Percentiles rank a stretch among this genome's conserved stretches.
These are phyloP conservation scores for Thyatira batis DNA, from an alignment of 2,888 invertebrate species.

Conservation along the genomic window DNA sequence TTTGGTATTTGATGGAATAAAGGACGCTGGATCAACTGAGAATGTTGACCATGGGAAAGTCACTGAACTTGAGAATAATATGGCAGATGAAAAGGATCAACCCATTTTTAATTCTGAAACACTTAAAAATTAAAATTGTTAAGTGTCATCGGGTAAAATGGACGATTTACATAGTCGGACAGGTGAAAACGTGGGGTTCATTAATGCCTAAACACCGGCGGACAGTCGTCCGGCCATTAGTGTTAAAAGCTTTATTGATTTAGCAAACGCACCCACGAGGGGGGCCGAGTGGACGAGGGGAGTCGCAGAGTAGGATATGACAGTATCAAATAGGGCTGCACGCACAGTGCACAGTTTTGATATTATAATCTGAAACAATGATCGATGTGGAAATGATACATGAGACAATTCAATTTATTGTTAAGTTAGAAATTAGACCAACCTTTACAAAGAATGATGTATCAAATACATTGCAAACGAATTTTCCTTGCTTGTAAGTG, in stretches of 20 bases:
- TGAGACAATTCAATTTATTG: too few relatives aligned
- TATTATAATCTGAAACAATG: too few relatives aligned
- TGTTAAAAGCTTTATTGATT: conserved; percentile 71
- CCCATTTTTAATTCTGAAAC: background rate
- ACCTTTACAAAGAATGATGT: too few relatives aligned
- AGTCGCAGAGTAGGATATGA: conserved; percentile 13
- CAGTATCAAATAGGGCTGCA: conserved; percentile 17
- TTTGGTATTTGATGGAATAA: background rate
- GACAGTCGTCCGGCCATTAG: conserved; percentile 43
- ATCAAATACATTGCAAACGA: too few relatives aligned
- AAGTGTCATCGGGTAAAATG: conserved; percentile 6
- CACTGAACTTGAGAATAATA: too few relatives aligned
- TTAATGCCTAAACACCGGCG: conserved; percentile 18
- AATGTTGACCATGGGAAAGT: too few relatives aligned
- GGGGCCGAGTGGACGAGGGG: conserved; percentile 19
- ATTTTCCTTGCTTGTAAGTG: too few relatives aligned
- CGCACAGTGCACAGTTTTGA: too few relatives aligned
- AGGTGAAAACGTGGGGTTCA: conserved; percentile 5
- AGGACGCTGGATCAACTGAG: too few relatives aligned
- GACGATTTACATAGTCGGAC: conserved; percentile 13
- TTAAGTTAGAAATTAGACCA: too few relatives aligned
- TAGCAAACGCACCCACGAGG: conserved; percentile 36
- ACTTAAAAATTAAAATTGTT: background rate
- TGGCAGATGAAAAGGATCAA: too few relatives aligned
- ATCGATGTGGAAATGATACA: too few relatives aligned